Base-by-base conservation (phyloP, 2,797 vertebrate species). In the Borostomias antarcticus region DNA sequence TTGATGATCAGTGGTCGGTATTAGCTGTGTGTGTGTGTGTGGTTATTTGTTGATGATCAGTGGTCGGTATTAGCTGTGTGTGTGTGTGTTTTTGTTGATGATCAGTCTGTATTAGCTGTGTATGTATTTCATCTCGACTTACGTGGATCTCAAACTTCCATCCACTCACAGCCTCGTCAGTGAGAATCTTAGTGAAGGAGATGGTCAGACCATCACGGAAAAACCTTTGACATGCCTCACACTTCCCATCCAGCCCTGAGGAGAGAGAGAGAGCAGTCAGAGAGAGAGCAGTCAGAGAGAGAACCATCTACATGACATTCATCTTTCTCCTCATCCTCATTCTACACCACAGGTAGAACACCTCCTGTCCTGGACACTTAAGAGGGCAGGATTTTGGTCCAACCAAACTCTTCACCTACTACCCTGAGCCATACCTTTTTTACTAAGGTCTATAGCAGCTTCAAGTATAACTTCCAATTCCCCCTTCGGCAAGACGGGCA, bases 61-160 rank as follows among this genome's bases (percentile, higher is more conserved):
- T n/a, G n/a, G n/a, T n/a, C n/a, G n/a, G n/a, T n/a, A n/a, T n/a
- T n/a, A n/a, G n/a, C n/a, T n/a, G n/a, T n/a, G n/a, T n/a, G n/a
- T n/a, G n/a, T n/a, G n/a, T n/a, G n/a, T n/a, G n/a, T n/a, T n/a
- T n/a, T n/a, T n/a, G n/a, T n/a, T n/a, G n/a, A 17, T n/a, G 10
- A 28, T 25, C 23, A 21, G 21, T 53, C 52, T 54, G 26, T 28
- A 10, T 28, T 6, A 23, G 5, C 25, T 4, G 9, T 21, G 19
- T 51, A 23, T 11, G 25, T 7, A 17, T 17, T 30, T 26, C 6
- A 4, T 30, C 3, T 7, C 17, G 2, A 93, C 95, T 95, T 83
- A 96, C 95, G 84, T 96, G 94, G 84, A 96, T 96, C 81, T 96
- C 95, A 88, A 95, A 96, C 85, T 96, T 96, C 95, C 95, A 96